Percentiles rank a stretch among this genome's conserved stretches.
phyloP scores from a whole-genome alignment of 1,140 invertebrate species.

The Atta texana region DNA sequence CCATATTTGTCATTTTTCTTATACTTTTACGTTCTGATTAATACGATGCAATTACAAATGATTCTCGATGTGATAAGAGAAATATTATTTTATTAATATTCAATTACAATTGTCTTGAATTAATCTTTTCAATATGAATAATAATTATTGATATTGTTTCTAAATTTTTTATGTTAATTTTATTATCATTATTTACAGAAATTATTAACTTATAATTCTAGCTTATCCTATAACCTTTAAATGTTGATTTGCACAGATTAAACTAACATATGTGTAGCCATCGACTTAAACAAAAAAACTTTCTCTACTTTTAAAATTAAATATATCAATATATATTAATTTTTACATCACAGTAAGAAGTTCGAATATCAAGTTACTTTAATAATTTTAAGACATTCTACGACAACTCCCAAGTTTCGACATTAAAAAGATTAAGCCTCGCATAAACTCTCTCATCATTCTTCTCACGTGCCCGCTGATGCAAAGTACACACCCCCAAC shows the following conservation, averaged over 20 bases:
- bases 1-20: not conserved
- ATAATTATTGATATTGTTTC: conserved; percentile 10
- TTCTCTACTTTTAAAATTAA: conserved; percentile 6
- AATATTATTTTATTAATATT: conserved; percentile 9
- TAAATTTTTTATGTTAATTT: not conserved
- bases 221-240: not conserved
- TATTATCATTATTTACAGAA: not conserved
- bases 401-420: conserved; percentile 40
- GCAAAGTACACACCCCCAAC: conserved; percentile 64
- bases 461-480: conserved; percentile 67
- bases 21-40: not conserved
- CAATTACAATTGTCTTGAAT: conserved; percentile 15
- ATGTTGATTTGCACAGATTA: not conserved
- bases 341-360: conserved; percentile 14
- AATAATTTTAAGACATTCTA: conserved; percentile 46
- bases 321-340: conserved; percentile 38
- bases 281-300: not conserved
- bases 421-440: conserved; percentile 62
- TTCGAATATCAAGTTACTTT: conserved; percentile 32
- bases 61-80: not conserved
- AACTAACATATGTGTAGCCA: not conserved
- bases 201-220: conserved; percentile 5
- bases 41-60: not conserved
- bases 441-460: conserved; percentile 67
- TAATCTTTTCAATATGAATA: not conserved